These are phyloP conservation scores for Steinernema scapterisci DNA, from an alignment of 2,888 invertebrate genomes.

Conservation along the genomic window DNA sequence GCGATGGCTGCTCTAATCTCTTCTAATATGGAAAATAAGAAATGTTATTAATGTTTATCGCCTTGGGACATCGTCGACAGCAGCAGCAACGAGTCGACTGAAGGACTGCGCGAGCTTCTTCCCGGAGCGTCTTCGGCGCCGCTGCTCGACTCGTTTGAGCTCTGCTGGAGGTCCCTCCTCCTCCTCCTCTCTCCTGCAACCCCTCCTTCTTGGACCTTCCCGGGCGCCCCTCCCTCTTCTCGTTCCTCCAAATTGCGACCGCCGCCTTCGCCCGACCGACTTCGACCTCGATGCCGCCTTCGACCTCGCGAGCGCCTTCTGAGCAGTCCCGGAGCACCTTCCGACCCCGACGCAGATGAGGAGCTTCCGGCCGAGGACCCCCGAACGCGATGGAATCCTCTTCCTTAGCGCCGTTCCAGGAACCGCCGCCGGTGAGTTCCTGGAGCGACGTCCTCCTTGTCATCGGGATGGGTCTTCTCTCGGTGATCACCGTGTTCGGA, in stretches of 20 bases:
- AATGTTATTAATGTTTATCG: slow-evolving; percentile 33
- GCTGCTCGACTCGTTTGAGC: background rate
- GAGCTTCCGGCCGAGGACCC: background rate
- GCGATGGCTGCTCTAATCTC: slow-evolving; percentile 26
- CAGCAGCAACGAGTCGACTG: slow-evolving; percentile 8
- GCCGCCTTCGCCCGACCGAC: background rate
- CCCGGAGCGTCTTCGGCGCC: background rate
- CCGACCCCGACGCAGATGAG: slow-evolving; percentile 14
- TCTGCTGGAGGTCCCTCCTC: background rate
- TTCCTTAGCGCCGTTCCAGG: slow-evolving; percentile 3
- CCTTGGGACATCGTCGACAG: slow-evolving; percentile 23
- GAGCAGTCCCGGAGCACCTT: slow-evolving; percentile 1
- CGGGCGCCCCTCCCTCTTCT: slow-evolving; percentile 2
- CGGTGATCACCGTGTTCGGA: slow-evolving; percentile 72
- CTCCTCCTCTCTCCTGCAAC: background rate
- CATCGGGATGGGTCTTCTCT: slow-evolving; percentile 45
- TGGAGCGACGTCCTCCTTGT: slow-evolving; percentile 26
- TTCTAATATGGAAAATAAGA: slow-evolving; percentile 27
- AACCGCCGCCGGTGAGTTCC: background rate
- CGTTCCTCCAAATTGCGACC: background rate
- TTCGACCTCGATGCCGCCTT: slow-evolving; percentile 7
- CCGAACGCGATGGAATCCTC: slow-evolving; percentile 1
- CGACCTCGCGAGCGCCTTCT: background rate
- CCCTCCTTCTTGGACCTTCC: slow-evolving; percentile 15
- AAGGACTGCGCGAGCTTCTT: background rate